A percentile compares a stretch with the other conserved stretches of the same genome.
Conservation (phyloP, 2,113 vertebrate species). For the Vicugna pacos region DNA sequence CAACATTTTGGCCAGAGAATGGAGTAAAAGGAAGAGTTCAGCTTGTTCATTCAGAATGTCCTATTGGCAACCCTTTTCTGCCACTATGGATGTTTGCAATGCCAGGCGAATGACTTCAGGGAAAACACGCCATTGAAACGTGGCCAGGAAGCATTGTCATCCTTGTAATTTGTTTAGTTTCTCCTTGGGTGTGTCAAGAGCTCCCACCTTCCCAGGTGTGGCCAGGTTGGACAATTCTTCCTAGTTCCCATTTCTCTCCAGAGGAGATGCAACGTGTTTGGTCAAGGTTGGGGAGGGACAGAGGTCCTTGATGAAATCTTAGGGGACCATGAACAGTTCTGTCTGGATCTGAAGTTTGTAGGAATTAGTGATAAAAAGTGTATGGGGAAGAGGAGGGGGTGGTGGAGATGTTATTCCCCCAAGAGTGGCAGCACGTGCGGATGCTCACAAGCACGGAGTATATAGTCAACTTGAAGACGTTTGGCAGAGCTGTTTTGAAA, state of each 20-base stretch:
- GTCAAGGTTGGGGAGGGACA: neutral
- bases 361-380: neutral
- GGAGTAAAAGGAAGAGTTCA: neutral
- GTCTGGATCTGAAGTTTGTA: neutral
- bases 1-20: slow-evolving; percentile 26
- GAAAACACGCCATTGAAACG: neutral
- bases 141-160: neutral
- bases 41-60: neutral
- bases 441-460: neutral
- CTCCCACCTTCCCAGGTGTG: neutral
- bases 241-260: neutral
- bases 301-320: neutral
- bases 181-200: neutral
- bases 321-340: neutral
- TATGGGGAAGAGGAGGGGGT: neutral
- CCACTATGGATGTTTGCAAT: neutral
- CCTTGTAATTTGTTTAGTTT: neutral
- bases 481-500: neutral
- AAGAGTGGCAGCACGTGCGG: neutral
- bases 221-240: neutral
- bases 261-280: neutral
- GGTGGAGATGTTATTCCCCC: neutral
- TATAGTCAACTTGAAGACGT: neutral
- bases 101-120: slow-evolving; percentile 2
- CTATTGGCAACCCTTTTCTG: neutral